These are phyloP conservation scores for Sanderia malayensis DNA, from an alignment of 30 jellyfish, hydroid and myxozoan genomes.

Conservation along the genomic window DNA sequence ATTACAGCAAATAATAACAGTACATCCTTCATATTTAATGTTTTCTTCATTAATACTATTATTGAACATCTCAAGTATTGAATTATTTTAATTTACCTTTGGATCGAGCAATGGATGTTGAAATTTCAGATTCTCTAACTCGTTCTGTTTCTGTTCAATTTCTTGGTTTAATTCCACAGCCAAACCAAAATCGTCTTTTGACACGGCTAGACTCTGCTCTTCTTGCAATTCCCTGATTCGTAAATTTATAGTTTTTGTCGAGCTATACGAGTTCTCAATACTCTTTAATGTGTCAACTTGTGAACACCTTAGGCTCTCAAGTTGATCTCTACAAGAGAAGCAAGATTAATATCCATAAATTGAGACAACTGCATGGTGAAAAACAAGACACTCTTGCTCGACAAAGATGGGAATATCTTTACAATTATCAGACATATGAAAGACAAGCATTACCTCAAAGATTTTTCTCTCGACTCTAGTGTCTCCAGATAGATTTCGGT, in stretches of 20 bases:
- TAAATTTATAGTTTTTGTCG: constrained; percentile 9
- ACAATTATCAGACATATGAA: too few relatives aligned
- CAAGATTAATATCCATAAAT: too few relatives aligned
- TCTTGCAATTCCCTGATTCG: constrained; percentile 16
- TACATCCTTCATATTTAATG: too few relatives aligned
- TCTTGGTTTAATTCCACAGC: constrained; percentile 40
- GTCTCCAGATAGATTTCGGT: constrained; percentile 37
- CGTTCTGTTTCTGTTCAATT: constrained; percentile 24
- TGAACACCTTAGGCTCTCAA: constrained; percentile 2
- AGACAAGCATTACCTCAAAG: constrained; percentile 21
- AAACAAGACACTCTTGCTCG: too few relatives aligned
- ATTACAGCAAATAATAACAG: too few relatives aligned
- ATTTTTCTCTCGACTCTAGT: constrained; percentile 33
- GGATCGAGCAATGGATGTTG: constrained; percentile 45
- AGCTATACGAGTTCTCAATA: constrained; percentile 2
- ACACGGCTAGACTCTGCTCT: constrained; percentile 35
- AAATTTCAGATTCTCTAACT: constrained; percentile 23
- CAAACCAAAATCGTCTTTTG: constrained; percentile 40
- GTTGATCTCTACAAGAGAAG: constrained; percentile 18
- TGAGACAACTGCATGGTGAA: too few relatives aligned
- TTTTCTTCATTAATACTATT: too few relatives aligned
- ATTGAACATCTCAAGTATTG: too few relatives aligned
- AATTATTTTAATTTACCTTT: constrained; percentile 13
- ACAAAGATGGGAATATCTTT: too few relatives aligned
- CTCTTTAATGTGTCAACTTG: constrained; percentile 6